These are phyloP conservation scores for Forbesichthys papilliferus DNA, from an alignment of 2,113 vertebrate genomes.

Conservation along the genomic window DNA sequence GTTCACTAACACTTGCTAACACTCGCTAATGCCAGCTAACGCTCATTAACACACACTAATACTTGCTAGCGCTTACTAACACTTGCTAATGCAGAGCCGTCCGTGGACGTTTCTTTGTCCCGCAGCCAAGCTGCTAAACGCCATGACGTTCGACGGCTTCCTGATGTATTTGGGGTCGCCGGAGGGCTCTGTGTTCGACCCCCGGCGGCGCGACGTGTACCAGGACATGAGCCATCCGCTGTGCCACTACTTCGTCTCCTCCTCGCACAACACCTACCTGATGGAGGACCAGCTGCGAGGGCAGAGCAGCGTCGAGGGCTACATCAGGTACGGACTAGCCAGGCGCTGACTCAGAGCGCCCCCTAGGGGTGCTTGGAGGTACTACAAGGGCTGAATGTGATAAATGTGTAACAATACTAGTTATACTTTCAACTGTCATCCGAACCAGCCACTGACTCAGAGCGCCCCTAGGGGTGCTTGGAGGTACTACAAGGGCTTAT, in stretches of 20 bases:
- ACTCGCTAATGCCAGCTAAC: too few relatives aligned
- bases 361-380: too few relatives aligned
- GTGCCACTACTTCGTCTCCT: conserved; percentile 92
- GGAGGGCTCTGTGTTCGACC: conserved; percentile 89
- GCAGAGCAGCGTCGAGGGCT: conserved; percentile 93
- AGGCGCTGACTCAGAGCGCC: not conserved
- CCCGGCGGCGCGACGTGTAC: conserved; percentile 69
- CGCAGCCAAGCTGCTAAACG: conserved; percentile 83
- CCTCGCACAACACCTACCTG: conserved; percentile 96
- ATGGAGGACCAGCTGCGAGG: conserved; percentile 91
- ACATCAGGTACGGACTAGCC: conserved; percentile 85
- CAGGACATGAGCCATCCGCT: conserved; percentile 91
- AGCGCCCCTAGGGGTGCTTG: too few relatives aligned
- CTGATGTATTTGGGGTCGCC: conserved; percentile 87
- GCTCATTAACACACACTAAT: too few relatives aligned
- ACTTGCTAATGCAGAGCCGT: too few relatives aligned
- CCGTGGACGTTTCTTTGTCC: too few relatives aligned
- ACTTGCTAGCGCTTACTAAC: too few relatives aligned
- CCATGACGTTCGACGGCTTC: conserved; percentile 89
- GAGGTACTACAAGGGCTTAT: too few relatives aligned
- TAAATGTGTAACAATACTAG: too few relatives aligned
- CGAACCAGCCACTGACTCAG: not conserved
- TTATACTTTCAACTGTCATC: too few relatives aligned
- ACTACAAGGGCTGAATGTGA: too few relatives aligned
- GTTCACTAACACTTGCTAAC: too few relatives aligned